These are phyloP conservation scores for Panopea generosa DNA, from an alignment of 2,888 invertebrate species.

Conservation along the genomic window DNA sequence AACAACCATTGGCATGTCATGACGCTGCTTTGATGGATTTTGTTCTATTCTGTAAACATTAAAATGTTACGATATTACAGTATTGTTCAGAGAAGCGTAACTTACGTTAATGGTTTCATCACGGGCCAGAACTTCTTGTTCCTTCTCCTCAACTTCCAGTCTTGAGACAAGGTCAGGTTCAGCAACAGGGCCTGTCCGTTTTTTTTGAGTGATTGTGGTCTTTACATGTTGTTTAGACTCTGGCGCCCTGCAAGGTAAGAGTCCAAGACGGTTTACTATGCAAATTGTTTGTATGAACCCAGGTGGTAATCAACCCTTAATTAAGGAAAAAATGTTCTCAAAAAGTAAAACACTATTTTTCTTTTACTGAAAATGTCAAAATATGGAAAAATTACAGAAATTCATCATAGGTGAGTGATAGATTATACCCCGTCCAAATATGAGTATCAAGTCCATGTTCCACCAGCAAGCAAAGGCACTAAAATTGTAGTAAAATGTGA, in stretches of 20 bases:
- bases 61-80: conserved; percentile 16
- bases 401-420: too few relatives aligned
- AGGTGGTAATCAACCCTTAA: too few relatives aligned
- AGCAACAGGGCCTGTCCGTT: conserved; percentile 30
- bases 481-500: too few relatives aligned
- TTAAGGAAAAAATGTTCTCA: too few relatives aligned
- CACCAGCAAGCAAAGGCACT: too few relatives aligned
- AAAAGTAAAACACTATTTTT: too few relatives aligned
- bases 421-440: too few relatives aligned
- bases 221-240: not conserved
- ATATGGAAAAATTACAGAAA: too few relatives aligned
- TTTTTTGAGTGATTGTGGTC: conserved; percentile 23
- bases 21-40: conserved; percentile 35
- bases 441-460: too few relatives aligned
- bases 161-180: conserved; percentile 60
- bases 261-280: too few relatives aligned
- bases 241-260: conserved; percentile 24
- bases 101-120: conserved; percentile 84
- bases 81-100: not conserved
- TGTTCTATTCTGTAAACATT: conserved; percentile 54
- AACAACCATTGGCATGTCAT: conserved; percentile 38
- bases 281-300: too few relatives aligned
- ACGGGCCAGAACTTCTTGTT: conserved; percentile 83
- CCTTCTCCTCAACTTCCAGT: conserved; percentile 80
- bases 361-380: too few relatives aligned